A percentile compares a stretch with the other conserved stretches of the same genome.
Conservation (phyloP, 1,140 invertebrate species). For the Plodia interpunctella region DNA sequence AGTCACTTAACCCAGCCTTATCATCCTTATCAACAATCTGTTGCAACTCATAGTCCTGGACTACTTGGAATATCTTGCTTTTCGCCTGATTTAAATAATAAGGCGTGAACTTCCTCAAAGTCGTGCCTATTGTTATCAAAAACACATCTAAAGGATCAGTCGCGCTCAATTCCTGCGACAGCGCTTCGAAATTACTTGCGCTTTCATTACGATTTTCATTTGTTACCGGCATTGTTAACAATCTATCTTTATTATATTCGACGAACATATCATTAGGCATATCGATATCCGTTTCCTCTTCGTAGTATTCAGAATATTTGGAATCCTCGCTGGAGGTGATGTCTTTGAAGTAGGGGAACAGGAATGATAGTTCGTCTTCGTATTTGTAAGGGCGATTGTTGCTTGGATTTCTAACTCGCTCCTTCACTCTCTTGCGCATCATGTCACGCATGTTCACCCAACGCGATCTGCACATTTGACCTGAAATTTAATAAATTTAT, state of each 20-base stretch:
- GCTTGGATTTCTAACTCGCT: constrained; percentile 39
- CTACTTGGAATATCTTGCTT: constrained; percentile 64
- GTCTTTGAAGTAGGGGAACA: constrained; percentile 57
- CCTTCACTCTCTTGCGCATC: constrained; percentile 51
- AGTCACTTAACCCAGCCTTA: constrained; percentile 30
- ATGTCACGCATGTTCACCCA: constrained; percentile 66
- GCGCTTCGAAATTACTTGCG: not conserved
- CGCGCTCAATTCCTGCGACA: constrained; percentile 44
- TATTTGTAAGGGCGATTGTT: constrained; percentile 55
- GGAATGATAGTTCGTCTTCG: constrained; percentile 52
- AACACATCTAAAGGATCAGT: constrained; percentile 58
- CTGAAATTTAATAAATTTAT: constrained; percentile 38
- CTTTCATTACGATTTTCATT: constrained; percentile 22
- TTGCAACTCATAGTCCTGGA: constrained; percentile 63
- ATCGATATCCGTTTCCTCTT: constrained; percentile 36
- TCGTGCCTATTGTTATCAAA: constrained; percentile 53
- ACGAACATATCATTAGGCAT: constrained; percentile 40
- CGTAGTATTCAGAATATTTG: constrained; percentile 42
- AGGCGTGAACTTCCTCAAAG: constrained; percentile 56
- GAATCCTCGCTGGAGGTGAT: constrained; percentile 30
- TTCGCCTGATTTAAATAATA: constrained; percentile 65
- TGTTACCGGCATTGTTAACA: not conserved
- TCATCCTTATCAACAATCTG: constrained; percentile 57
- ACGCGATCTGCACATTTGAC: constrained; percentile 49
- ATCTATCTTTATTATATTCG: constrained; percentile 28